Evolutionary conservation across 2,888 invertebrate species (phyloP).

Genomic region (Ochropleura plecta): DNA sequence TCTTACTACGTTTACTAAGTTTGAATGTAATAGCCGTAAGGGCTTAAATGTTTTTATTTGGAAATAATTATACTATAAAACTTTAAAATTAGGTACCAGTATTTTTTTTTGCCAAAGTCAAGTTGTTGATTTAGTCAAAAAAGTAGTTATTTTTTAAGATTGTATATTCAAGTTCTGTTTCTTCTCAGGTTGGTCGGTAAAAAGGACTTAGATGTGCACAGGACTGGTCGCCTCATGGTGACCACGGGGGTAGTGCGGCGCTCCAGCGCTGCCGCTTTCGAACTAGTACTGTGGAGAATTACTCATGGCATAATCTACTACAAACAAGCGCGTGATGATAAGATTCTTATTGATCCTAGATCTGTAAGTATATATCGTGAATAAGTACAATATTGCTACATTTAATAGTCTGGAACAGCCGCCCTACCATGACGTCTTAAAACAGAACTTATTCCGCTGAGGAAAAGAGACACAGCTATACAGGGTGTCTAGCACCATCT

Average conservation of each 20-base stretch:
- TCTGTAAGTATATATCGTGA: conserved; percentile 89
- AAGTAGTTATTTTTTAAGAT: background rate
- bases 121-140: background rate
- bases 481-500: no score
- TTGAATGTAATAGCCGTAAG: background rate
- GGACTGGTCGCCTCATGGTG: conserved; percentile 76
- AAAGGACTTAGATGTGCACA: background rate
- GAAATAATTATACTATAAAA: background rate
- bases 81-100: no score
- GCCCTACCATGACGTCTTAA: no score
- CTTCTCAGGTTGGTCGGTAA: conserved; percentile 3
- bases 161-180: background rate
- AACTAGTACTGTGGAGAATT: conserved; percentile 85
- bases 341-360: conserved; percentile 94
- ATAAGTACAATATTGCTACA: background rate
- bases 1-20: no score
- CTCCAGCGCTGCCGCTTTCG: conserved; percentile 74
- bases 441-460: no score
- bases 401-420: background rate
- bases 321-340: conserved; percentile 94
- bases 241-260: conserved; percentile 81
- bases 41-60: background rate
- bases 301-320: conserved; percentile 96
- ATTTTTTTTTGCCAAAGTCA: background rate
- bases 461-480: no score